phyloP scores from a whole-genome alignment of 2,113 vertebrate genomes.

The Neodontobutis hainanensis region DNA sequence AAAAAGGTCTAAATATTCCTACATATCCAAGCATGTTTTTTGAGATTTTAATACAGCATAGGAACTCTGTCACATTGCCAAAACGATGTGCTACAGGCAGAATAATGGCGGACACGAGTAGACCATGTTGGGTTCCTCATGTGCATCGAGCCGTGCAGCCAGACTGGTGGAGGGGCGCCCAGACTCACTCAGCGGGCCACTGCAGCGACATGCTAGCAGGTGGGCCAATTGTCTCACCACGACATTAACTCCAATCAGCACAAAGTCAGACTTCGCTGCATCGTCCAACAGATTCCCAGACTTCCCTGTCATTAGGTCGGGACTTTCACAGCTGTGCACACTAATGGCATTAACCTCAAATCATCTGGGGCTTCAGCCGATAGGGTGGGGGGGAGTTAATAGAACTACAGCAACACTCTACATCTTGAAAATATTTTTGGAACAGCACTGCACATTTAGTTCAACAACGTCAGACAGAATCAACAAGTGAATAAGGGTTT shows the following conservation, averaged over 20 bases:
- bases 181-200: conserved; percentile 23
- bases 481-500: not conserved
- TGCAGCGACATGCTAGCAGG: conserved; percentile 46
- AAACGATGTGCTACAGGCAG: conserved; percentile 20
- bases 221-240: conserved; percentile 49
- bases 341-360: conserved; percentile 62
- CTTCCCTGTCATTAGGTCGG: conserved; percentile 55
- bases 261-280: conserved; percentile 55
- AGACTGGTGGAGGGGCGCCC: conserved; percentile 28
- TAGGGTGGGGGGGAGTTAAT: not conserved
- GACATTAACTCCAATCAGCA: conserved; percentile 60
- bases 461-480: not conserved
- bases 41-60: too few species aligned
- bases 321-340: conserved; percentile 62
- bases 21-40: too few species aligned
- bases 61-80: conserved; percentile 1
- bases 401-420: not conserved
- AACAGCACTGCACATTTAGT: not conserved
- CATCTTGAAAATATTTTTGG: conserved; percentile 3
- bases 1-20: too few species aligned
- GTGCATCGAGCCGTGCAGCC: conserved; percentile 50
- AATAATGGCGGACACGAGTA: conserved; percentile 31
- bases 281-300: conserved; percentile 62
- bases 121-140: conserved; percentile 46
- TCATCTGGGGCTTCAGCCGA: conserved; percentile 26